Percentiles rank a stretch among this genome's conserved stretches.
Evolutionary conservation across 2,113 vertebrate species (phyloP).

Genomic region (Coturnix japonica): DNA sequence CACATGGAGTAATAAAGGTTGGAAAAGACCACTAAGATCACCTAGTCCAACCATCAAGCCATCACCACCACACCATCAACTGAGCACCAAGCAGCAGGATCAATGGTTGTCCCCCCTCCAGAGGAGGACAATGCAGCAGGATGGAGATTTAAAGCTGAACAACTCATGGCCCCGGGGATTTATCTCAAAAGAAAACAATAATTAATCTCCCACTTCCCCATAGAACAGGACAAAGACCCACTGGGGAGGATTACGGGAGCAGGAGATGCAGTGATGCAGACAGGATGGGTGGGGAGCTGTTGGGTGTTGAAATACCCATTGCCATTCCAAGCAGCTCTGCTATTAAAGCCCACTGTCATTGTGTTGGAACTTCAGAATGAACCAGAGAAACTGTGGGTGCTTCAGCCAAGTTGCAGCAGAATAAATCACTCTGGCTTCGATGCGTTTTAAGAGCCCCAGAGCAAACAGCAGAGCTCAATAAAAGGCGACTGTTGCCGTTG

Average conservation of each 20-base stretch:
- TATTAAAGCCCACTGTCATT: rapidly evolving
- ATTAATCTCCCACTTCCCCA: rapidly evolving
- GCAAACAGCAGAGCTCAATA: neutral
- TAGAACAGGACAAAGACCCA: rapidly evolving
- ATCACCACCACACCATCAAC: too few relatives aligned
- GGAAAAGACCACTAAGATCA: too few relatives aligned
- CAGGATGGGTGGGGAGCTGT: neutral
- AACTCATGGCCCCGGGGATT: neutral
- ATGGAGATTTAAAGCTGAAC: neutral
- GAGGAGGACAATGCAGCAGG: neutral
- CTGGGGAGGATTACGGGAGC: rapidly evolving
- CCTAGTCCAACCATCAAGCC: too few relatives aligned
- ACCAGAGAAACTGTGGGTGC: rapidly evolving
- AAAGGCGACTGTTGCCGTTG: neutral
- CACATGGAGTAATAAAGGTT: too few relatives aligned
- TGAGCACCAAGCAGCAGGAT: too few relatives aligned
- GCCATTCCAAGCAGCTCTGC: neutral
- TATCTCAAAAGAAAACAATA: too few relatives aligned
- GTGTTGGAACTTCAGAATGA: neutral
- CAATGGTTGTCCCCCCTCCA: neutral
- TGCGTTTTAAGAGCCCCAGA: neutral
- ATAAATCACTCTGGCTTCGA: neutral
- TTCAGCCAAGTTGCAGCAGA: neutral
- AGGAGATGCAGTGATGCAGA: neutral
- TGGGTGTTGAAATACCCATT: neutral